Evolutionary conservation across 2,113 vertebrate species (phyloP), one percentile per base, ranked within the genome.

Genomic region (Chamaetylas fuelleborni): DNA sequence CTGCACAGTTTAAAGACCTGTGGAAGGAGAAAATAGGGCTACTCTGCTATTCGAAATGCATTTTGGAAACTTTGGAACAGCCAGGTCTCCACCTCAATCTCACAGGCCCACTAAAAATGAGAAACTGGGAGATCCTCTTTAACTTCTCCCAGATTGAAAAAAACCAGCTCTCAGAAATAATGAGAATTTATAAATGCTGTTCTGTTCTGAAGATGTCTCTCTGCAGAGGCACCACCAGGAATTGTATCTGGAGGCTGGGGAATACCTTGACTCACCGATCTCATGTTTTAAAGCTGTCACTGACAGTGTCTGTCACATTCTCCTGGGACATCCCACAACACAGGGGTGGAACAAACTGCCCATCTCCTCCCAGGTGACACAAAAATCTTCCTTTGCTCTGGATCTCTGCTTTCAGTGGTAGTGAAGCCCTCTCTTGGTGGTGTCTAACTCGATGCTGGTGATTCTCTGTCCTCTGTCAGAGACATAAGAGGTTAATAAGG

Each of bases 1-100:
- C 42, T 94, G 92, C 90, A 90, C 87, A 93, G 82, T 93, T 96
- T 93, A 95, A 95, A 96, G 97, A 97, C 95, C 96, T 94, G 96
- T 76, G 95, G 97, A 97, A 96, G 95, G 95, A 98, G 87, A 93
- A 90, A 95, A 94, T 24, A 84, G 90, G 95, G 93, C 92, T 86
- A 91, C 86, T 65, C 43, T 56, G 8, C 70, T 90, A 60, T 95
- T 98, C 95, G 96, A 96, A 98, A 94, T 93, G 82, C 65, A 45
- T 47, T 92, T 73, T 34, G 67, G 77, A 91, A 91, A 47, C 65
- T 91, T 58, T 91, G 89, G 94, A 96, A 88, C 31, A 20, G 83
- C 33, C 71, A 53, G 12, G 70, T 69, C 82, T 71, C 64, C 90
- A 92, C 73, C 86, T 97, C 31, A 14, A 76, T 80, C 89, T 88